Evolutionary conservation across 2,113 vertebrate genomes (phyloP), one percentile per base, ranked within the genome.

Genomic region (Struthidea cinerea): DNA sequence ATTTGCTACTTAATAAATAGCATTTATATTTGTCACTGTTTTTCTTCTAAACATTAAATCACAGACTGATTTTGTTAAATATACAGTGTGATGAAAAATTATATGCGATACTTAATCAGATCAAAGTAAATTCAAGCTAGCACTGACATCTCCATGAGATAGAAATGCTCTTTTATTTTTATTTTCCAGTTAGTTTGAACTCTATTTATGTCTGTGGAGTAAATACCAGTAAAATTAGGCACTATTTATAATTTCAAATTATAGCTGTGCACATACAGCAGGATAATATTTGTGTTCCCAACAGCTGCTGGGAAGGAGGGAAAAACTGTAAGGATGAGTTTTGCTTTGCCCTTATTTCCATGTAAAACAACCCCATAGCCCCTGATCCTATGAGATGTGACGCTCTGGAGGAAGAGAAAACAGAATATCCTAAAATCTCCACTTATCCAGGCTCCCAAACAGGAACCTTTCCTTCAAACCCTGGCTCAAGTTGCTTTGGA

Each of bases 201-300:
- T 74, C 67, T 89, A 23, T 95, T 94, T 91, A 93, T 83, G 78
- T 20, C 78, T 70, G 30, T 83, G 61, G 65, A 87, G 53, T 85
- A 96, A 95, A 95, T 60, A 75, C 20, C 19, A 84, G 56, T 35
- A 84, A 94, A 94, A 80, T 85, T 53, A 83, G 55, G 50, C 50
- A 52, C 78, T 81, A 49, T 76, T 92, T 93, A 78, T 75, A 61
- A 84, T 68, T 84, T 65, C 82, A 74, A 74, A 65, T 95, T 87
- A 91, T 79, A 65, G 78, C 69, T 53, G 49, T 37, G 35, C 47
- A 32, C 27, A 32, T 74, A 73, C n/a, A 68, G 30, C 7, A 14
- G 10, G 39, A 10, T 57, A 86, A 91, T 65, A 85, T 81, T 90
- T 80, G 63, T 37, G 35, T n/a, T 92, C 4, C 5, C 46, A 92